Evolutionary conservation across 2,888 invertebrate genomes (phyloP), one percentile per base, ranked within the genome.

Genomic region (Chesias legatella): DNA sequence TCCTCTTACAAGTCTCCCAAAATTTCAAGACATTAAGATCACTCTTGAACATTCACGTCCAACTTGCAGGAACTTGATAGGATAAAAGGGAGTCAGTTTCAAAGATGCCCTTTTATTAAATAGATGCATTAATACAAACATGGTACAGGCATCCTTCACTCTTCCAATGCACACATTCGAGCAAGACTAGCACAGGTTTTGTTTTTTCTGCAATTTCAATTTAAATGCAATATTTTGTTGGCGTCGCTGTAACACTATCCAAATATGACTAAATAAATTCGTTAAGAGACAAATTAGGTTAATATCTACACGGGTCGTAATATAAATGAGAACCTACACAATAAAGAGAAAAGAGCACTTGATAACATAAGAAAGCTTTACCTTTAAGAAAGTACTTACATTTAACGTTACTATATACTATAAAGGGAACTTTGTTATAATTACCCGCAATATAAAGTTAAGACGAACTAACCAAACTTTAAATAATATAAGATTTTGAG

Each of bases 121-220:
- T 44, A 32, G 31, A 17, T 7, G 7, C 17, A 43, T 38, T 58
- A 51, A 24, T 33, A 33, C 29, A 22, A 29, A 27, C 28, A 13
- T 34, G 51, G 54, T 56, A 68, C 70, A 70, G 60, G 58, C 60
- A 55, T 60, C 57, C 43, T 43, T 63, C 60, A 62, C 56, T 58
- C 48, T 52, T 51, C 48, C 57, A 51, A 58, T 53, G 58, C 63
- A 67, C 67, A 50, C 25, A 24, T 25, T 48, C 22, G 11, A 45
- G 45, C 26, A 47, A 57, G 53, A 48, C 34, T 44, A 52, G 29
- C 26, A 37, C 25, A 36, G 34, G 30, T 30, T 45, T 33, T 30
- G 30, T 37, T 36, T 11, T 24, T 17, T 3, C 10, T 21, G 28
- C 32, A 11, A 36, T 40, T 24, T 35, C 26, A 31, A 36, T 45